Evolutionary conservation across 2,888 invertebrate genomes (phyloP), one percentile per base, ranked within the genome.

Genomic region (Bhutanitis thaidina): DNA sequence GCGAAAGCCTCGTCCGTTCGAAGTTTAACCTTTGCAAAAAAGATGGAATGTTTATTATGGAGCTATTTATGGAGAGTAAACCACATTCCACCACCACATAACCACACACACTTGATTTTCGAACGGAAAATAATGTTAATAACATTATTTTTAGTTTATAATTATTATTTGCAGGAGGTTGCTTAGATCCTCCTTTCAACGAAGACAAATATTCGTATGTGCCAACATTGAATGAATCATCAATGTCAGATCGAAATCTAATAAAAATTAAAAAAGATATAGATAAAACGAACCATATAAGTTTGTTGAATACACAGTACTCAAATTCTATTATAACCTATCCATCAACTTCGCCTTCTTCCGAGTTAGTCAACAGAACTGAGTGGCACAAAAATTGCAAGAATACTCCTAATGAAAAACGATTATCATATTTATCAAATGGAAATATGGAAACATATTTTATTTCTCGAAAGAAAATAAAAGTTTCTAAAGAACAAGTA

Each of bases 151-250:
- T n/a, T n/a, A n/a, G n/a, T n/a, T 20, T 20, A 20, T 5, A 3
- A 13, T 4, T 39, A 27, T 57, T n/a, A 48, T 13, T 63, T 67
- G 52, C 52, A 88, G 88, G 87, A 40, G 88, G 87, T 10, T 87
- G 87, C 53, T 65, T 88, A 44, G 87, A 89, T 65, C 87, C 88
- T 43, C 80, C 83, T 9, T 85, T 77, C 60, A 65, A 62, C 50
- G 85, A 87, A 71, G 87, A 88, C 1, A 80, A 62, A 60, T 78
- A 80, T 60, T 51, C 69, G 8, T 85, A 86, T 56, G 57, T 62
- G 43, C 76, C 72, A 13, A 50, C 55, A 35, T 43, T 47, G 27
- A 40, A 52, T 50, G 44, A 53, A 14, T 8, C 47, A 34, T 13
- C 40, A 15, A 27, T 5, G n/a, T 20, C 50, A 27, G 47, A 54